Evolutionary conservation across 2,113 vertebrate species (phyloP).

Genomic region (Ardeotis arabs): DNA sequence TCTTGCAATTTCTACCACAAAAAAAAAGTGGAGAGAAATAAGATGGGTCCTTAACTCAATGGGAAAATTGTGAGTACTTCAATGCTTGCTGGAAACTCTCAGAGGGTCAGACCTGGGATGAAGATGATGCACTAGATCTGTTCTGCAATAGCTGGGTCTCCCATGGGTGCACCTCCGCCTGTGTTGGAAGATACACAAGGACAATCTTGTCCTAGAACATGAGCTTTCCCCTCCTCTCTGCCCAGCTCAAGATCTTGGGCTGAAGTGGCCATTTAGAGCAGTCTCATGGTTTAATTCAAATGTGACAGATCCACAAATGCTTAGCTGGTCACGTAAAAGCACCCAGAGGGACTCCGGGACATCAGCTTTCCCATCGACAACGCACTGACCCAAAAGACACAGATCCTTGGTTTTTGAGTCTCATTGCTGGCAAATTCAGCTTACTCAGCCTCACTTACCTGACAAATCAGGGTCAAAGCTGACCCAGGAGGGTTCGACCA

Average conservation of each 20-base stretch:
- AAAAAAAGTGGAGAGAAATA: background rate
- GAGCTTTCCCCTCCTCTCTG: background rate
- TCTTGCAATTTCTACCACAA: background rate
- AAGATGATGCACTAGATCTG: background rate
- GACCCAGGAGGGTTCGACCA: background rate
- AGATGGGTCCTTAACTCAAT: accelerated
- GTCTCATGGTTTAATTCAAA: background rate
- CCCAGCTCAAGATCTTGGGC: background rate
- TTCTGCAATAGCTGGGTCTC: background rate
- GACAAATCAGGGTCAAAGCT: background rate
- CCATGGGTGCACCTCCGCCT: background rate
- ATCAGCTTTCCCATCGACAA: background rate
- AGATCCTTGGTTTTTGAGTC: background rate
- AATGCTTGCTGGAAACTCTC: background rate
- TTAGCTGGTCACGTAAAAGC: background rate
- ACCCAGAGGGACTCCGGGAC: background rate
- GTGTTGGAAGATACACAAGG: background rate
- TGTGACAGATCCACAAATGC: background rate
- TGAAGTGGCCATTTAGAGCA: background rate
- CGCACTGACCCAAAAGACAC: background rate
- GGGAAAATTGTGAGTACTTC: background rate
- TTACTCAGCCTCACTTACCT: background rate
- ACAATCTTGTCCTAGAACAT: background rate
- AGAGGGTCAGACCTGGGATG: background rate
- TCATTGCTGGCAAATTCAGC: background rate